Base-by-base conservation (phyloP, 2,888 invertebrate genomes). In the Ectemnius continuus region DNA sequence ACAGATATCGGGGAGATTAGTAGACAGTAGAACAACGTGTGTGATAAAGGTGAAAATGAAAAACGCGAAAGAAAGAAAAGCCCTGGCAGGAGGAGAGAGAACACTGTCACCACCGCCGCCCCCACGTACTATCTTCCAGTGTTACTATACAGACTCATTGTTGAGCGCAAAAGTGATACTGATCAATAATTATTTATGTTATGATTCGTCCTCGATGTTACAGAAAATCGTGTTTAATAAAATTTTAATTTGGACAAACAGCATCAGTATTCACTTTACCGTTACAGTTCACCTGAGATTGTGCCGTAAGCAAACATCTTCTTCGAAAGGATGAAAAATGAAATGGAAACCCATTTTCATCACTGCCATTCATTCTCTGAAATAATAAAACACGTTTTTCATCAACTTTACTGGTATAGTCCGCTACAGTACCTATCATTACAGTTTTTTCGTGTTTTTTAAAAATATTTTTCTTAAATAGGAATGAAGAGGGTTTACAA, bases 171-270 rank as follows among this genome's bases (percentile, higher is more conserved):
- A 87, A 89, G 89, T 90, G 89, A 90, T 89, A 90, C 88, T 89
- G 89, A 90, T 89, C 87, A 86, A 88, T 87, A 86, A 88, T 88
- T 88, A 90, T 89, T 90, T 90, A 89, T 90, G 90, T 90, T 90
- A 89, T 85, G 81, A 89, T 89, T 90, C 86, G 89, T 90, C 89
- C 89, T 90, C 89, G 90, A 91, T 91, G 90, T 91, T 91, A 90
- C 89, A 88, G 89, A 89, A 88, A 87, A 89, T 80, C 89, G 88
- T 90, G 89, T 90, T 90, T 90, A 90, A 90, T 90, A 90, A 91
- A 90, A 90, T 88, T 89, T 90, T 90, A 88, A 91, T 90, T 90
- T 90, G 89, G 88, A 90, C 89, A 90, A 90, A 88, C 84, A 83
- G 75, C 76, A 81, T 81, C 73, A 70, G 75, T 73, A 75, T 64